A percentile compares a stretch with the other conserved stretches of the same genome.
phyloP scores from a whole-genome alignment of 2,888 invertebrate species.

The Monopis laevigella region DNA sequence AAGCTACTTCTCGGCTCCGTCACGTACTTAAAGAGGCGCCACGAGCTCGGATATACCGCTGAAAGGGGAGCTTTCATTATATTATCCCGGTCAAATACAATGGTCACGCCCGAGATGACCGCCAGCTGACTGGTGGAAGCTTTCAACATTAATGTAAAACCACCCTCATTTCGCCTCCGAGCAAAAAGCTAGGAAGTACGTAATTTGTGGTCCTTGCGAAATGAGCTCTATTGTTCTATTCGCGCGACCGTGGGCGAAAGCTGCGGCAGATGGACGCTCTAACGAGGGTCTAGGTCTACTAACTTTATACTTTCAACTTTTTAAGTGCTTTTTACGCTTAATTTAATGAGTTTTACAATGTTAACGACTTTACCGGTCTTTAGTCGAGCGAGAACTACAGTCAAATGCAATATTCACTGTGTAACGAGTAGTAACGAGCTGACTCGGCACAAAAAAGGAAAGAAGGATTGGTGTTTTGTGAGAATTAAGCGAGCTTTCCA shows the following conservation, averaged over 20 bases:
- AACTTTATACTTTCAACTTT: slow-evolving; percentile 5
- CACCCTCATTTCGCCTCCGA: slow-evolving; percentile 9
- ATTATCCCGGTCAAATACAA: slow-evolving; percentile 9
- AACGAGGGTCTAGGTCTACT: slow-evolving; percentile 7
- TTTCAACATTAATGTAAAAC: slow-evolving; percentile 14
- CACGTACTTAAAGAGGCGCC: slow-evolving; percentile 11
- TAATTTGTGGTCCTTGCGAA: slow-evolving; percentile 8
- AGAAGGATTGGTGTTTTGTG: slow-evolving; percentile 5
- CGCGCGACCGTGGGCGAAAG: background rate
- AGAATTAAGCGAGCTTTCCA: slow-evolving; percentile 10
- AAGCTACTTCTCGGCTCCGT: slow-evolving; percentile 6
- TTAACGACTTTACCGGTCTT: background rate
- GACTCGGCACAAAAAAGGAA: slow-evolving; percentile 5
- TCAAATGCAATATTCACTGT: slow-evolving; percentile 9
- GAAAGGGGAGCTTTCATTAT: background rate
- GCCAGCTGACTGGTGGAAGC: slow-evolving; percentile 8
- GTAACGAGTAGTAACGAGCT: slow-evolving; percentile 2
- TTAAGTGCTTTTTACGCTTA: too few relatives aligned
- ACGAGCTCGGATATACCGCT: slow-evolving; percentile 6
- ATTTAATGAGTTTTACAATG: background rate
- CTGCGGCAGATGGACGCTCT: background rate
- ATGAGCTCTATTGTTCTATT: slow-evolving; percentile 10
- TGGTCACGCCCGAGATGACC: slow-evolving; percentile 6
- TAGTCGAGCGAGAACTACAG: background rate
- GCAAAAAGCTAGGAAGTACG: slow-evolving; percentile 9